Base-by-base conservation (phyloP, 1,140 invertebrate genomes). In the Asobara japonica region DNA sequence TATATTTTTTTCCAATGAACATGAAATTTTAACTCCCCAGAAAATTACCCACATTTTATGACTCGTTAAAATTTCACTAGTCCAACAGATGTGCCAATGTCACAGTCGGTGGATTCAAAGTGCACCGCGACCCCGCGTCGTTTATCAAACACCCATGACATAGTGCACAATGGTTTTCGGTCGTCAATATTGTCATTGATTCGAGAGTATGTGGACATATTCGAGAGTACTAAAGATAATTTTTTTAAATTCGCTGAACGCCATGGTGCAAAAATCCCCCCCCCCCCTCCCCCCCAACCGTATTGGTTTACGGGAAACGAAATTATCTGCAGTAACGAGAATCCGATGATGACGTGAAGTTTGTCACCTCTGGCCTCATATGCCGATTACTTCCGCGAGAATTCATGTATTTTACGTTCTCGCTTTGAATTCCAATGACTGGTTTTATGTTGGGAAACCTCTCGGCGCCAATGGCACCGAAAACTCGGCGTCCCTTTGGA, bases 41-140 rank as follows among this genome's bases (percentile, higher is more conserved):
- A 18, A 51, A 13, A 11, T 51, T 7, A 56, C 22, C 20, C 22
- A 5, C 2, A 25, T 56, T 25, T 56, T 56, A 56, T 56, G 22
- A 56, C 20, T 56, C 51, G 51, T 56, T 56, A 20, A 56, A 56
- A 45, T 45, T 45, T 56, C 51, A 22, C 51, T 25, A 56, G 13
- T 6, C 8, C 20, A 65, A 45, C 82, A 84, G 82, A 83, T 84
- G 82, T 74, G 56, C 25, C 74, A 80, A 84, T 83, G 82, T 83
- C 80, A 83, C 80, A 81, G 71, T 79, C 73, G 72, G 75, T 70
- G 79, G 68, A 66, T 72, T 8, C 71, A 48, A 72, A 75, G 67
- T 38, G 18, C 30, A 64, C 13, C 31, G 41, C 36, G 13, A 27
- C 31, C 33, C 38, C 71, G 65, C 1, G 70, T 76, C 73, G 67